These are phyloP conservation scores for Nymphalis c-album DNA, from an alignment of 2,888 invertebrate species.

Conservation along the genomic window DNA sequence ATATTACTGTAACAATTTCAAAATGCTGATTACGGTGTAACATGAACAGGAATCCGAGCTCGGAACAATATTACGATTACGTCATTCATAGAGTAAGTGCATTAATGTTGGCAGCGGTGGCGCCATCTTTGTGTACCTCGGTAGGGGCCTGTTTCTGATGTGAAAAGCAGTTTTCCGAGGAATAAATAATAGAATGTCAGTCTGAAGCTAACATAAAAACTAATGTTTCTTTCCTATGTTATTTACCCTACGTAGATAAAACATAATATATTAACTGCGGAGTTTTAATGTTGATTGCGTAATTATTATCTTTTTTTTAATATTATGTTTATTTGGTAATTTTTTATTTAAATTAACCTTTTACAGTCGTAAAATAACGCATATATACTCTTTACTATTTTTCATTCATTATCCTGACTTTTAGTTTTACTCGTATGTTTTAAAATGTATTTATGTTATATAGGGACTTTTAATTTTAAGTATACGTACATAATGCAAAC, in stretches of 20 bases:
- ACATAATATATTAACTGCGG: constrained; percentile 20
- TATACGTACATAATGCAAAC: not conserved
- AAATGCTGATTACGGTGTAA: constrained; percentile 43
- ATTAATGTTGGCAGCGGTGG: constrained; percentile 64
- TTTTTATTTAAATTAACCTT: not conserved
- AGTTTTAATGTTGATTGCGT: not conserved
- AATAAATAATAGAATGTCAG: constrained; percentile 69
- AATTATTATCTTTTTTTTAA: constrained; percentile 1
- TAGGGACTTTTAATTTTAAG: too few relatives aligned
- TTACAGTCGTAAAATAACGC: too few relatives aligned
- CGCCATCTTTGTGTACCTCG: constrained; percentile 65
- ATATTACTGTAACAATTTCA: constrained; percentile 26
- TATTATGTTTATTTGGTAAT: not conserved
- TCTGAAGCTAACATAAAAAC: constrained; percentile 53
- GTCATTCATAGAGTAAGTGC: constrained; percentile 70
- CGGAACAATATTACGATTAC: constrained; percentile 68
- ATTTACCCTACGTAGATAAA: constrained; percentile 28
- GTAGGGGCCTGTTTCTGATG: constrained; percentile 70
- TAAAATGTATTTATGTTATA: too few relatives aligned
- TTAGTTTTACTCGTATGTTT: too few relatives aligned
- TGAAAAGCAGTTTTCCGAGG: constrained; percentile 74
- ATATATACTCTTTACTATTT: too few relatives aligned
- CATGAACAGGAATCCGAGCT: constrained; percentile 59
- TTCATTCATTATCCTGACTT: too few relatives aligned
- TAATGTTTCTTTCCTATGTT: constrained; percentile 47